These are phyloP conservation scores for Sebastes umbrosus DNA, from an alignment of 2,797 vertebrate genomes.

Conservation along the genomic window DNA sequence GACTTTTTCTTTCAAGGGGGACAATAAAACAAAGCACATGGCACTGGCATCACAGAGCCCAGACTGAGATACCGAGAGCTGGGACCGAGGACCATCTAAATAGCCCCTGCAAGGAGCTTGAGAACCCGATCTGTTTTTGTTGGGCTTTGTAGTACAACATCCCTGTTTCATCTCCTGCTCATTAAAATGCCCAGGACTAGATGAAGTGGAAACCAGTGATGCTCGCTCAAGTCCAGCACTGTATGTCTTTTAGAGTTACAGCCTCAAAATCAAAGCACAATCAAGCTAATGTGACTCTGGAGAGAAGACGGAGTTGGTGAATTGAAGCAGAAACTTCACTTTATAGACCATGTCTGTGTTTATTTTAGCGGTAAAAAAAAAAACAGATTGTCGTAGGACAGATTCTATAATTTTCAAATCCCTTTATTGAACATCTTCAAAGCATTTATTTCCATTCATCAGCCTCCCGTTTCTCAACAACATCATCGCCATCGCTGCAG, in stretches of 20 bases:
- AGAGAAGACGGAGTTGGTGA: constrained; percentile 4
- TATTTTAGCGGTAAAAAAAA: constrained; percentile 3
- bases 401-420: constrained; percentile 47
- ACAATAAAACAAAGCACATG: constrained; percentile 58
- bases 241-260: constrained; percentile 23
- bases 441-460: constrained; percentile 61
- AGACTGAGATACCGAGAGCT: constrained; percentile 28
- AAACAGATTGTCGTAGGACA: not conserved
- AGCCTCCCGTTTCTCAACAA: constrained; percentile 37
- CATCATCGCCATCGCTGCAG: constrained; percentile 17
- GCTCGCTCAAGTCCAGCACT: not conserved
- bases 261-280: constrained; percentile 51
- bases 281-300: constrained; percentile 49
- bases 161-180: constrained; percentile 47
- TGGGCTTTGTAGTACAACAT: constrained; percentile 42
- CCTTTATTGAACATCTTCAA: constrained; percentile 84
- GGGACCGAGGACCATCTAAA: constrained; percentile 35
- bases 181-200: constrained; percentile 52
- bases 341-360: constrained; percentile 21
- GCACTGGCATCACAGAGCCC: constrained; percentile 19
- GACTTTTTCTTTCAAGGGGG: constrained; percentile 31
- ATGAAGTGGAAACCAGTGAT: constrained; percentile 38
- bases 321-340: constrained; percentile 28
- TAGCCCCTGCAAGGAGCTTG: constrained; percentile 22
- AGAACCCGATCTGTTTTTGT: constrained; percentile 49